Percentiles rank a stretch among this genome's conserved stretches.
Conservation (phyloP, 2,797 vertebrate genomes). For the Eulemur coronatus region DNA sequence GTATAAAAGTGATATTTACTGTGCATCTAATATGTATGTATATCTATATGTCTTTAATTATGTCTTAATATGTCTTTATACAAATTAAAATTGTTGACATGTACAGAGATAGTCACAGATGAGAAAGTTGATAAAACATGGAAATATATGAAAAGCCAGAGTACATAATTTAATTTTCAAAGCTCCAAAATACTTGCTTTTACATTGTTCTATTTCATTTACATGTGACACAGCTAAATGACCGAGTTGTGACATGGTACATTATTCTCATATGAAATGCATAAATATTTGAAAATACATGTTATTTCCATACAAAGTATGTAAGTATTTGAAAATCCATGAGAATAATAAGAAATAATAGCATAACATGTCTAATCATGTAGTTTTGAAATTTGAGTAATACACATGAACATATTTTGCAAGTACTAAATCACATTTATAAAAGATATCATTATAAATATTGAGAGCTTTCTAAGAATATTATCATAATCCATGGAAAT, state of each 20-base stretch:
- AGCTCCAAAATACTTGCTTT: slow-evolving; percentile 18
- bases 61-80: no score
- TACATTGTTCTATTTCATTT: slow-evolving; percentile 22
- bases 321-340: slow-evolving; percentile 70
- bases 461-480: neutral
- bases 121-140: slow-evolving; percentile 41
- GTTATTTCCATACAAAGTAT: slow-evolving; percentile 48
- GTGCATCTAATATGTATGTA: neutral
- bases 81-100: slow-evolving; percentile 7
- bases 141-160: slow-evolving; percentile 23
- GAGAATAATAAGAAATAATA: slow-evolving; percentile 56
- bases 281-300: slow-evolving; percentile 21
- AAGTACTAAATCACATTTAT: neutral
- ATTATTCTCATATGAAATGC: slow-evolving; percentile 40
- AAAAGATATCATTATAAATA: neutral
- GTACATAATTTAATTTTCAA: slow-evolving; percentile 23
- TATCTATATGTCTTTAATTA: neutral
- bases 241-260: neutral
- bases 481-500: slow-evolving; percentile 66
- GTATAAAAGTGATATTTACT: neutral
- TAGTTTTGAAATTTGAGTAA: slow-evolving; percentile 54
- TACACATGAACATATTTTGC: neutral
- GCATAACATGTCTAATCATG: neutral
- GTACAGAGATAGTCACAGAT: slow-evolving; percentile 37
- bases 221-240: slow-evolving; percentile 33